Percentiles rank a stretch among this genome's conserved stretches.
Conservation (phyloP, 2,797 vertebrate species). For the Channallabes apus region DNA sequence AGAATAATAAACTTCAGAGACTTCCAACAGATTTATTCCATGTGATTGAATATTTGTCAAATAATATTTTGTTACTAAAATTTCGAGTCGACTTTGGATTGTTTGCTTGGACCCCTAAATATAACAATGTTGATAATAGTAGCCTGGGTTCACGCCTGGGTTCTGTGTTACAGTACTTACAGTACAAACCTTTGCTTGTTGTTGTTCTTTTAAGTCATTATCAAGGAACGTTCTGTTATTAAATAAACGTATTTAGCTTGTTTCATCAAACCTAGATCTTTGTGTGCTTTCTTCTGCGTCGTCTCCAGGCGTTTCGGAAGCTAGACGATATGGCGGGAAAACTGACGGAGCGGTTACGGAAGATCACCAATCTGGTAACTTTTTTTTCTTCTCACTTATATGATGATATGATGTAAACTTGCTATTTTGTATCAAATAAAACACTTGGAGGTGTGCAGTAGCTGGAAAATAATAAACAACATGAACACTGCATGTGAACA, state of each 20-base stretch:
- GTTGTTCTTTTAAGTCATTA: neutral
- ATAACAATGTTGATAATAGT: too few species aligned
- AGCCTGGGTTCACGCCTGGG: neutral
- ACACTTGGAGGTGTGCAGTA: neutral
- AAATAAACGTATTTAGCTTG: neutral
- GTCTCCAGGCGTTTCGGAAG: conserved; percentile 83
- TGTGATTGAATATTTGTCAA: neutral
- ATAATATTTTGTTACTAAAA: neutral
- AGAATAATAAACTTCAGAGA: too few species aligned
- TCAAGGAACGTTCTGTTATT: neutral
- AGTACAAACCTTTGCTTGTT: neutral
- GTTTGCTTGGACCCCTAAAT: too few species aligned
- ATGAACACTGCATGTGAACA: neutral
- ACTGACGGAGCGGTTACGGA: conserved; percentile 86
- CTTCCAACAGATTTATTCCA: neutral
- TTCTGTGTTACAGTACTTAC: neutral
- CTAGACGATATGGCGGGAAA: conserved; percentile 85
- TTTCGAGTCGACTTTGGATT: too few species aligned
- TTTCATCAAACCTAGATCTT: neutral
- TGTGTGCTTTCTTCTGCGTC: neutral
- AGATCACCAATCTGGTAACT: conserved; percentile 82
- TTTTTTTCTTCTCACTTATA: neutral
- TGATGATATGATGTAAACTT: too few species aligned
- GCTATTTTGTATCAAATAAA: neutral
- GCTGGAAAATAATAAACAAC: neutral